Evolutionary conservation across 2,113 vertebrate genomes (phyloP).

Genomic region (Origma solitaria): DNA sequence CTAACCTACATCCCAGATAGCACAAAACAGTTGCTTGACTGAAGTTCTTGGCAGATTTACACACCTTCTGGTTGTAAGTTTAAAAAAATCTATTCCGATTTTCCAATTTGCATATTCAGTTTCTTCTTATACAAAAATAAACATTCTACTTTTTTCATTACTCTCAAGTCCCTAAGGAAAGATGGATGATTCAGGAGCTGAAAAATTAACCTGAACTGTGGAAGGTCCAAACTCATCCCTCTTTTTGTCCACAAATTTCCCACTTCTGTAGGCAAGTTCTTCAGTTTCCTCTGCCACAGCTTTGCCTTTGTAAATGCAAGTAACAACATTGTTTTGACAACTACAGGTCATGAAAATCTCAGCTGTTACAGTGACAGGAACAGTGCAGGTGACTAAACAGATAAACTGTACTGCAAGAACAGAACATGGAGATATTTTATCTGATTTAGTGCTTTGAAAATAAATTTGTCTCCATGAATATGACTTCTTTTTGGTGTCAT

Average conservation of each 20-base stretch:
- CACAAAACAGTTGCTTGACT: not conserved
- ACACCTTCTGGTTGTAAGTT: not conserved
- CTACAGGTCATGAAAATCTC: not conserved
- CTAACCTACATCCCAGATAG: conserved; percentile 27
- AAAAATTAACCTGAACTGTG: not conserved
- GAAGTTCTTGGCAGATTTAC: conserved; percentile 35
- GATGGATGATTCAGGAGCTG: not conserved
- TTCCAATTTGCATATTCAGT: not conserved
- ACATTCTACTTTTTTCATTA: not conserved
- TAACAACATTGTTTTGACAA: not conserved
- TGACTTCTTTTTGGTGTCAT: not conserved
- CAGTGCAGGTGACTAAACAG: accelerated
- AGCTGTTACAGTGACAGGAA: not conserved
- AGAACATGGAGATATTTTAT: not conserved
- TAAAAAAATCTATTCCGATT: not conserved
- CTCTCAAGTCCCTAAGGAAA: not conserved
- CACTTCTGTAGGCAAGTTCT: not conserved
- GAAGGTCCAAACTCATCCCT: not conserved
- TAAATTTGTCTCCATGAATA: not conserved
- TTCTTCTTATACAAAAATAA: not conserved
- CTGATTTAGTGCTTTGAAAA: not conserved
- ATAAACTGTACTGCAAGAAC: not conserved
- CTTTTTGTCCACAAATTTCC: not conserved
- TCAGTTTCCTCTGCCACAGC: not conserved
- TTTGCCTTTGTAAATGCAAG: not conserved